These are phyloP conservation scores for Mungos mungo DNA, from an alignment of 2,113 vertebrate species.

Conservation along the genomic window DNA sequence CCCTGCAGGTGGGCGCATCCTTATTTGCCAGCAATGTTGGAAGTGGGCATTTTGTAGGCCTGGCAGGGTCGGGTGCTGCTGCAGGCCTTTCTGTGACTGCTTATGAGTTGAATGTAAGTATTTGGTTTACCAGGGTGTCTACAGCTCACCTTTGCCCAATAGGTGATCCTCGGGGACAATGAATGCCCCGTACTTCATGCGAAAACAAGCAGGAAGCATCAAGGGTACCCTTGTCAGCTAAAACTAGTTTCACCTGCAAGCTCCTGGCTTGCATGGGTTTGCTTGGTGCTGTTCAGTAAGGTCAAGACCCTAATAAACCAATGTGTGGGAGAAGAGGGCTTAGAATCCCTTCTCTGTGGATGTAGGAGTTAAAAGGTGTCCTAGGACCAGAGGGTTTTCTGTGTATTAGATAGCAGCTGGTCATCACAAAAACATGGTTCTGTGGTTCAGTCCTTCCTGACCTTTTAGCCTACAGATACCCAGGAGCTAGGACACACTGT, in stretches of 20 bases:
- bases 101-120: conserved; percentile 95
- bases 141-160: neutral
- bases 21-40: conserved; percentile 98
- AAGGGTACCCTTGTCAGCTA: neutral
- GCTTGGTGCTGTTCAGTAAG: neutral
- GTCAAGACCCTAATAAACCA: accelerated
- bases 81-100: conserved; percentile 90
- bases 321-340: neutral
- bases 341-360: accelerated
- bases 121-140: accelerated
- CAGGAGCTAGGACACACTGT: neutral
- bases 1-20: conserved; percentile 92
- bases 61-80: conserved; percentile 96
- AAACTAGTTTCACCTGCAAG: neutral
- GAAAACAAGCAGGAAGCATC: neutral
- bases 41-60: conserved; percentile 96
- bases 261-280: neutral
- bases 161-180: neutral
- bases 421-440: neutral
- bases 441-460: neutral
- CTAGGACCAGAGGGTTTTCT: neutral
- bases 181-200: neutral
- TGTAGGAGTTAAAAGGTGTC: neutral
- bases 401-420: neutral
- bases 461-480: neutral